phyloP scores from a whole-genome alignment of 2,113 vertebrate species.

The Cyprinus carpio region DNA sequence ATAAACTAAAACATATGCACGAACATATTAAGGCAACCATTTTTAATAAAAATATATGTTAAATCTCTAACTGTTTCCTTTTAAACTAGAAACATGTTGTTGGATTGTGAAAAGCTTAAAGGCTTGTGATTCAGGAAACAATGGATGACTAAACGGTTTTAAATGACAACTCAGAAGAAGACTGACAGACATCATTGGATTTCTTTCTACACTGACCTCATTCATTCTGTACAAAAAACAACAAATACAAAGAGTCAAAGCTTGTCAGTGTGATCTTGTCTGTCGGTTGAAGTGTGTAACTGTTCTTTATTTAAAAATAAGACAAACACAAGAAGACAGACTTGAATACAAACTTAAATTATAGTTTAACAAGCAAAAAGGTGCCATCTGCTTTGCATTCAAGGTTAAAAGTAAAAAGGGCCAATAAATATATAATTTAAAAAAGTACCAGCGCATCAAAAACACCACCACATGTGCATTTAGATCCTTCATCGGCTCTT shows the following conservation, averaged over 20 bases:
- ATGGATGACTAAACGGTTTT: conserved; percentile 67
- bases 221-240: not conserved
- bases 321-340: not conserved
- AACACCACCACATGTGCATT: not conserved
- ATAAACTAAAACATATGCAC: too few relatives aligned
- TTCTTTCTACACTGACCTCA: not conserved
- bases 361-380: not conserved
- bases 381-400: not conserved
- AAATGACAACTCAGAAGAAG: conserved; percentile 69
- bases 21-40: not conserved
- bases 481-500: not conserved
- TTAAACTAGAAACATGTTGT: conserved; percentile 31
- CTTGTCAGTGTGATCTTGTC: conserved; percentile 29
- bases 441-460: not conserved
- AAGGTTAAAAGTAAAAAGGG: not conserved
- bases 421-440: not conserved
- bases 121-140: conserved; percentile 62
- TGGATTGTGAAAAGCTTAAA: conserved; percentile 68
- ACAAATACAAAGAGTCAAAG: conserved; percentile 5
- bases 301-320: not conserved
- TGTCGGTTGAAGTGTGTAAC: not conserved
- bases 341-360: not conserved
- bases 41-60: not conserved
- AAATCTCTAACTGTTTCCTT: not conserved
- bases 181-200: conserved; percentile 51